phyloP scores from a whole-genome alignment of 2,888 invertebrate species.

The Pristionchus japonicus region DNA sequence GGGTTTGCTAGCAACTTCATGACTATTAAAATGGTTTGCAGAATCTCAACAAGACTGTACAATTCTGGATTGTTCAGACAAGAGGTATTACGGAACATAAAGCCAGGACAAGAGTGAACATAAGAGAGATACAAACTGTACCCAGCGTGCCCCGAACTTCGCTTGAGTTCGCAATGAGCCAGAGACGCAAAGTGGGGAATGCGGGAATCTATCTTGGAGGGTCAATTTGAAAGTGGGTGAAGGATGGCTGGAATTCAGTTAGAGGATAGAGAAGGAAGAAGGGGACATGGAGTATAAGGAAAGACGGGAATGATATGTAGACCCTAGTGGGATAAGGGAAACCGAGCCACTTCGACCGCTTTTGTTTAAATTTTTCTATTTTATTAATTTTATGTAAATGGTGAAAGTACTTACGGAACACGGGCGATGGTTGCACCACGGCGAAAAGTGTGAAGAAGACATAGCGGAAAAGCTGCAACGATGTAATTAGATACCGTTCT shows the following conservation, averaged over 20 bases:
- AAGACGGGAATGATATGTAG: neutral
- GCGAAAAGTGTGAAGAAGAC: neutral
- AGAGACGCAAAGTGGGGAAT: neutral
- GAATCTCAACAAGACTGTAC: too few species aligned
- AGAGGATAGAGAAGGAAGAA: neutral
- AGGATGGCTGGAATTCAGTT: constrained; percentile 18
- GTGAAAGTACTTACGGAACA: neutral
- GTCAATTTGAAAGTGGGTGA: constrained; percentile 26
- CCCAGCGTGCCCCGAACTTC: too few species aligned
- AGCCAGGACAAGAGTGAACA: too few species aligned
- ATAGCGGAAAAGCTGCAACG: neutral
- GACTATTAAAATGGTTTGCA: neutral
- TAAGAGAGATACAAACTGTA: too few species aligned
- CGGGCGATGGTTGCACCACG: neutral
- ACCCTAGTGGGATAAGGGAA: neutral
- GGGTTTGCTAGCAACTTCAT: neutral
- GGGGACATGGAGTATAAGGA: neutral
- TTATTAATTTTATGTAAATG: neutral
- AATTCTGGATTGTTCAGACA: too few species aligned
- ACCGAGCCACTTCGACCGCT: neutral
- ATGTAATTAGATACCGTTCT: neutral
- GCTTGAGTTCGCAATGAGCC: neutral
- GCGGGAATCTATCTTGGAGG: neutral
- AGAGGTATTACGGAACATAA: too few species aligned
- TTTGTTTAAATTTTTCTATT: neutral